Percentiles rank a stretch among this genome's conserved stretches.
Evolutionary conservation across 2,888 invertebrate genomes (phyloP).

Genomic region (Cerceris ruficornis): DNA sequence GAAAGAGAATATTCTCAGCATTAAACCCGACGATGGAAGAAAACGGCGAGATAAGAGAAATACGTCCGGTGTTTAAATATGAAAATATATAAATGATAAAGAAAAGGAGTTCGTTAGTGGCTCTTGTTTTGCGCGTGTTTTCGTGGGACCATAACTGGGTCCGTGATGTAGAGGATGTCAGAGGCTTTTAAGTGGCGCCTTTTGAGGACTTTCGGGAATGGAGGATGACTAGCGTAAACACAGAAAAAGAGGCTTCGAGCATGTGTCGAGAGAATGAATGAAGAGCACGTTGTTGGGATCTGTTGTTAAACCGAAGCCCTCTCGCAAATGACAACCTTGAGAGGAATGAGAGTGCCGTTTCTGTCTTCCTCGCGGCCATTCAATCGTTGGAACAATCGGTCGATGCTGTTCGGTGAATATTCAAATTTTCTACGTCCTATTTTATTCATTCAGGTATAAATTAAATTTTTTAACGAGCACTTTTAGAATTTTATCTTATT

Average conservation of each 20-base stretch:
- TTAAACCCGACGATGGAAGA: not conserved
- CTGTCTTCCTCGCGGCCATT: not conserved
- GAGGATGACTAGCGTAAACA: constrained; percentile 34
- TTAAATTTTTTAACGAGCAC: too few species aligned
- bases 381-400: not conserved
- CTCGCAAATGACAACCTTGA: constrained; percentile 18
- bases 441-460: too few species aligned
- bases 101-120: not conserved
- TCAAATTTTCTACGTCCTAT: not conserved
- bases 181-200: not conserved
- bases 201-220: constrained; percentile 10
- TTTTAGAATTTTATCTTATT: too few species aligned
- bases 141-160: constrained; percentile 31
- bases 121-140: not conserved
- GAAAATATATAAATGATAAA: not conserved
- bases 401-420: constrained; percentile 8
- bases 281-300: constrained; percentile 32
- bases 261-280: constrained; percentile 47
- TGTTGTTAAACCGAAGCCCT: constrained; percentile 1
- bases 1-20: not conserved
- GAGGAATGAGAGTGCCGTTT: constrained; percentile 33
- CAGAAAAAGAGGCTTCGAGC: constrained; percentile 32
- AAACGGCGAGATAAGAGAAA: not conserved
- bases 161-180: constrained; percentile 13
- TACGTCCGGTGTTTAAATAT: too few species aligned